These are phyloP conservation scores for Misgurnus anguillicaudatus DNA, from an alignment of 2,113 vertebrate genomes.

Conservation along the genomic window DNA sequence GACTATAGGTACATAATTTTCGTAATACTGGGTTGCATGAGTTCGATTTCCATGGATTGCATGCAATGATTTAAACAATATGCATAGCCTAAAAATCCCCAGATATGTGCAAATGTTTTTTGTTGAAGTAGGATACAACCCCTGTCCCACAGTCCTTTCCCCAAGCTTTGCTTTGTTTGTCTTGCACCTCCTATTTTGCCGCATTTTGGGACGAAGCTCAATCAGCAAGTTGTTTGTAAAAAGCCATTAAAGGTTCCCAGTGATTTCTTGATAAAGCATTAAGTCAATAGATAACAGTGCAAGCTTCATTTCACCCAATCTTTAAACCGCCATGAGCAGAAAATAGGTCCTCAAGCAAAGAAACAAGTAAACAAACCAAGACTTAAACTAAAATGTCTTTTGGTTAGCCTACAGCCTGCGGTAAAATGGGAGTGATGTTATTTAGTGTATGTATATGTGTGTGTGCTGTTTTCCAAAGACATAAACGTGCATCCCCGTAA, in stretches of 20 bases:
- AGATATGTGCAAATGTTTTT: no score
- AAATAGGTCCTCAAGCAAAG: slow-evolving; percentile 31
- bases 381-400: background rate
- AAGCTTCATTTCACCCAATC: background rate
- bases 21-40: no score
- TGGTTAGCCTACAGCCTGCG: background rate
- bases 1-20: no score
- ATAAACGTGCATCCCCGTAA: slow-evolving; percentile 13
- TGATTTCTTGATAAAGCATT: background rate
- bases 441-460: background rate
- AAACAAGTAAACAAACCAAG: slow-evolving; percentile 7
- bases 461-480: background rate
- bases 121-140: no score
- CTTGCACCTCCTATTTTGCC: background rate
- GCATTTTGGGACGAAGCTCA: background rate
- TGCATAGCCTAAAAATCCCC: no score
- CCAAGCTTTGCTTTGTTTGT: background rate
- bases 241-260: background rate
- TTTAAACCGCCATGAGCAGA: slow-evolving; percentile 8
- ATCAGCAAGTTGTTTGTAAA: slow-evolving; percentile 9
- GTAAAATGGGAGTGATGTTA: background rate
- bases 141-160: no score
- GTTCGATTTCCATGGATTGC: no score
- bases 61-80: no score
- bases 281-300: background rate